A percentile compares a stretch with the other conserved stretches of the same genome.
These are phyloP conservation scores for Odontothrips loti DNA, from an alignment of 2,888 invertebrate genomes.

Conservation along the genomic window DNA sequence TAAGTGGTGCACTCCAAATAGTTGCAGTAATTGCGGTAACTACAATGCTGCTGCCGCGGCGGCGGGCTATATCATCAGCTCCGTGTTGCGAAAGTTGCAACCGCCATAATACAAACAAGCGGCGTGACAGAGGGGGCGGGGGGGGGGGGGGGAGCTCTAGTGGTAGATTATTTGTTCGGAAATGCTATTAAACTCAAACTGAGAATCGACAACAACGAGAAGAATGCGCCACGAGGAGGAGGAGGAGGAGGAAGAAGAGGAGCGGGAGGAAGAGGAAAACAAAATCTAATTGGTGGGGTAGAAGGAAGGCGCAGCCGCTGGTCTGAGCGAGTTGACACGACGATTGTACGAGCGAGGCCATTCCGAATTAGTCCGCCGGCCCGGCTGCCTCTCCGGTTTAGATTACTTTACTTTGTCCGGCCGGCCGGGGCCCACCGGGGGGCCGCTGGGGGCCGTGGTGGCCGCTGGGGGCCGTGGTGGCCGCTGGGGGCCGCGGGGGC, in stretches of 20 bases:
- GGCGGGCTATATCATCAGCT: not conserved
- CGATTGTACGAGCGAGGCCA: not conserved
- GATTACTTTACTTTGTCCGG: slow-evolving; percentile 3
- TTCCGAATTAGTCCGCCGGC: not conserved
- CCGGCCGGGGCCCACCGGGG: not conserved
- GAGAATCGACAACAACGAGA: not conserved
- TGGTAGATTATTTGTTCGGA: not conserved
- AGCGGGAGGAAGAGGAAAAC: not conserved
- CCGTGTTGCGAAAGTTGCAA: not conserved
- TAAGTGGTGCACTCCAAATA: too few species aligned
- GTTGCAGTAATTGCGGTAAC: too few species aligned
- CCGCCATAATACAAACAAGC: not conserved
- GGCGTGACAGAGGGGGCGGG: not conserved
- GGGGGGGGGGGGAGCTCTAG: not conserved
- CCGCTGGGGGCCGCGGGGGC: too few species aligned
- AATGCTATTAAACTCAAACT: slow-evolving; percentile 1
- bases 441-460: too few species aligned
- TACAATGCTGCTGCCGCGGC: too few species aligned
- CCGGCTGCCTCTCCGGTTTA: not conserved
- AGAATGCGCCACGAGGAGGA: not conserved
- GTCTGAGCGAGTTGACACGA: not conserved
- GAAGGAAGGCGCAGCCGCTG: not conserved
- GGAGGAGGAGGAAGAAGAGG: not conserved
- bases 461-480: too few species aligned
- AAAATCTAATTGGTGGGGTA: slow-evolving; percentile 4